Evolutionary conservation across 2,113 vertebrate species (phyloP), one percentile per base, ranked within the genome.

Genomic region (Epinephelus cyanopodus): DNA sequence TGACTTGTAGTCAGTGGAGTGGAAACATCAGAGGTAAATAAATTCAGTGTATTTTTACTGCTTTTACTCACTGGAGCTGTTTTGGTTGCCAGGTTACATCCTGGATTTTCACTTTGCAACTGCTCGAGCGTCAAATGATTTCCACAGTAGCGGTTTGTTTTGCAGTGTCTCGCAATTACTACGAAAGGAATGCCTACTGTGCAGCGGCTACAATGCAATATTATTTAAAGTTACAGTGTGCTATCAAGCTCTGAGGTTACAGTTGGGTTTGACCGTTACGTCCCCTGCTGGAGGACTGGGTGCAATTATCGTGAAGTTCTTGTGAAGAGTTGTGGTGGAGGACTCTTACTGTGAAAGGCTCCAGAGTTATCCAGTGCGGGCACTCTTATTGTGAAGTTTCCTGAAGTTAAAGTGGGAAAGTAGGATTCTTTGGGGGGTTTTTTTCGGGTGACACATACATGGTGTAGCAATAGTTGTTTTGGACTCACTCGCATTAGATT

Each of bases 341-440:
- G 83, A 74, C 77, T 92, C 54, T 88, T 82, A 89, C 81, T 90
- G 86, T 92, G 92, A 92, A 92, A 87, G 71, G 85, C 37, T 64
- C 21, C 6, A 65, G 70, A 39, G 77, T 71, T 72, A 83, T 78
- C 60, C 47, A 75, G 47, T 52, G 63, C 5, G 4, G 56, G 63
- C 27, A 1, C 82, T 79, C 48, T 85, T 79, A 77, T 84, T 85
- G 72, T 79, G 88, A 87, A 80, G 66, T 69, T 74, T 71, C 11
- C 48, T 82, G 48, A 73, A 54, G 47, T 74, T 65, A 42, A 64
- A 74, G 58, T 57, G 29, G 60, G 23, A 21, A 54, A 66, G 52
- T 56, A 21, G 54, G 57, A 42, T 77, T 72, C 21, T n/a, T 52
- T 29, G 29, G n/a, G n/a, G n/a, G n/a, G n/a, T n/a, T 68, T 56